Percentiles rank a stretch among this genome's conserved stretches.
Conservation (phyloP, 1,140 invertebrate genomes). For the Parapsyche elsis region DNA sequence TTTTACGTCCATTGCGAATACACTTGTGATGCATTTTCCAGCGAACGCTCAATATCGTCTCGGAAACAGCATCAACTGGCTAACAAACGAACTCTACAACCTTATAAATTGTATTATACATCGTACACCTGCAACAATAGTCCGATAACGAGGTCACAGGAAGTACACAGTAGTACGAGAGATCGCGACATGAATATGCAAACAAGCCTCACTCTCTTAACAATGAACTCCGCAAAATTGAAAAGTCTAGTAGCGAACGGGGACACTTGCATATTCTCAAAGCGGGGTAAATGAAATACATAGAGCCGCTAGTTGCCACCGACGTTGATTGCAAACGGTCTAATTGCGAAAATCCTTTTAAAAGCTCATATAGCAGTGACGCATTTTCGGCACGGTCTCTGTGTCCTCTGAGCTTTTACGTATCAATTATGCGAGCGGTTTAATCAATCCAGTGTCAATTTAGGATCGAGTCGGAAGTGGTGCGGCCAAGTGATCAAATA, state of each 20-base stretch:
- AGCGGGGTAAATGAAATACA: neutral
- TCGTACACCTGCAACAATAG: slow-evolving; percentile 23
- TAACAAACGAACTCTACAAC: neutral
- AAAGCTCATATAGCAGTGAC: neutral
- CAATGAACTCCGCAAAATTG: neutral
- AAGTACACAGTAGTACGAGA: slow-evolving; percentile 1
- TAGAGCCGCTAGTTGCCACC: neutral
- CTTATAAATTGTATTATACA: neutral
- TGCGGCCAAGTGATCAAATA: slow-evolving; percentile 1
- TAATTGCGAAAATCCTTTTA: slow-evolving; percentile 6
- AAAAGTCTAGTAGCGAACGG: slow-evolving; percentile 1
- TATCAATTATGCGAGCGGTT: neutral
- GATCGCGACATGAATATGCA: slow-evolving; percentile 34
- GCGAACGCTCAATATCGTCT: no score
- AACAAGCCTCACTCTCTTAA: slow-evolving; percentile 1
- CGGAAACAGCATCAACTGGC: neutral
- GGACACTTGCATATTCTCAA: neutral
- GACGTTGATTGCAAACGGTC: neutral
- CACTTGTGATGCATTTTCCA: no score
- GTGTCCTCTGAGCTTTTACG: neutral
- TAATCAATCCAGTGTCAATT: neutral
- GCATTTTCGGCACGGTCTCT: neutral
- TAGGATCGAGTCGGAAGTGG: neutral
- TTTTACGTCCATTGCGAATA: no score
- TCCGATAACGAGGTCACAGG: slow-evolving; percentile 19